Conservation (phyloP, 2,113 vertebrate species). For the Psilopsiagon aymara region DNA sequence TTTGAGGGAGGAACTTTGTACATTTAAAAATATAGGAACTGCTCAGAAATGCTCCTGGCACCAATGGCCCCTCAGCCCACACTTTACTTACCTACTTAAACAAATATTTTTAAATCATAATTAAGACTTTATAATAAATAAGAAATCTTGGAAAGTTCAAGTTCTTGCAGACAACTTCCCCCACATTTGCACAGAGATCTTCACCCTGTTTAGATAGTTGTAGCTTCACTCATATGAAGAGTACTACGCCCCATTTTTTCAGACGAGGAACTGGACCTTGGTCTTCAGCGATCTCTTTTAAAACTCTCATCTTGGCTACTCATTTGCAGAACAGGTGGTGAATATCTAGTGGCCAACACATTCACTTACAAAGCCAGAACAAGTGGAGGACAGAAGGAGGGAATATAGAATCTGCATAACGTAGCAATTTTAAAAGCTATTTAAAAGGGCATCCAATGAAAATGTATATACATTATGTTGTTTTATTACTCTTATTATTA, state of each 20-base stretch:
- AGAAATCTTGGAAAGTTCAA: not conserved
- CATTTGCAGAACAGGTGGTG: slow-evolving; percentile 59
- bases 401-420: slow-evolving; percentile 35
- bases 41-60: not conserved
- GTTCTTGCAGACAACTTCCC: not conserved
- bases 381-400: not conserved
- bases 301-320: slow-evolving; percentile 48
- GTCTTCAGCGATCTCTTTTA: slow-evolving; percentile 40
- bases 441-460: slow-evolving; percentile 30
- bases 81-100: not conserved
- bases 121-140: not conserved
- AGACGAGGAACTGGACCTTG: not conserved
- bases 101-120: not conserved
- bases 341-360: slow-evolving; percentile 44
- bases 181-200: not conserved
- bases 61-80: not conserved
- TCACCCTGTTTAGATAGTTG: not conserved
- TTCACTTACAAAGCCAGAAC: slow-evolving; percentile 63
- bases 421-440: slow-evolving; percentile 12
- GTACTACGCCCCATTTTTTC: not conserved
- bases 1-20: not conserved
- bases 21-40: not conserved
- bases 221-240: not conserved
- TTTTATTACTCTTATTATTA: slow-evolving; percentile 36
- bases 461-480: not conserved